These are phyloP conservation scores for Tenebrio molitor DNA, from an alignment of 1,140 invertebrate genomes.

Conservation along the genomic window DNA sequence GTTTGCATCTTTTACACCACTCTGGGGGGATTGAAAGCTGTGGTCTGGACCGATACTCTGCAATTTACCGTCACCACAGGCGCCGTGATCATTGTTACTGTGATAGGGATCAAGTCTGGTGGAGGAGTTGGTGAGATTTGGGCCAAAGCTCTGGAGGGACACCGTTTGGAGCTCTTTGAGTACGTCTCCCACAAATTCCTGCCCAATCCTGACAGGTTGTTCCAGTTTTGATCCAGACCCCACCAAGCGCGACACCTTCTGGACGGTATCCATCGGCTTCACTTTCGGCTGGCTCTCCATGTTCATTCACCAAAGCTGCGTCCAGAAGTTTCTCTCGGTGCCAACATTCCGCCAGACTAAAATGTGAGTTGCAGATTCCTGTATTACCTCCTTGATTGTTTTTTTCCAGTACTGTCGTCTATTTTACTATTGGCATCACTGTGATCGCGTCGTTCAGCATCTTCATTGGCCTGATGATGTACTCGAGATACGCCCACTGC, in stretches of 20 bases:
- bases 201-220: neutral
- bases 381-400: neutral
- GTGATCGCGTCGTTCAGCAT: slow-evolving; percentile 60
- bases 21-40: slow-evolving; percentile 81
- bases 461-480: slow-evolving; percentile 80
- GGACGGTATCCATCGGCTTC: slow-evolving; percentile 71
- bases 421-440: slow-evolving; percentile 20
- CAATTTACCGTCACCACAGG: slow-evolving; percentile 77
- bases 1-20: slow-evolving; percentile 86
- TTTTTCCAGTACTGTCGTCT: slow-evolving; percentile 24
- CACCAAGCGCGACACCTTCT: slow-evolving; percentile 70
- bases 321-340: slow-evolving; percentile 73
- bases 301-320: slow-evolving; percentile 71
- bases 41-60: slow-evolving; percentile 80
- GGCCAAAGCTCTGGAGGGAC: slow-evolving; percentile 45
- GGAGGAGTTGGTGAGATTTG: slow-evolving; percentile 67
- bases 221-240: slow-evolving; percentile 68
- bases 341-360: slow-evolving; percentile 68
- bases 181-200: slow-evolving; percentile 42
- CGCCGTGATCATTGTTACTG: slow-evolving; percentile 74
- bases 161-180: slow-evolving; percentile 52
- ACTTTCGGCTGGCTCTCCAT: slow-evolving; percentile 72
- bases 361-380: slow-evolving; percentile 62
- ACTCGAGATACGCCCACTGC: slow-evolving; percentile 78
- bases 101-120: slow-evolving; percentile 65